Conservation (phyloP, 2,888 invertebrate species). For the Nebria salina region DNA sequence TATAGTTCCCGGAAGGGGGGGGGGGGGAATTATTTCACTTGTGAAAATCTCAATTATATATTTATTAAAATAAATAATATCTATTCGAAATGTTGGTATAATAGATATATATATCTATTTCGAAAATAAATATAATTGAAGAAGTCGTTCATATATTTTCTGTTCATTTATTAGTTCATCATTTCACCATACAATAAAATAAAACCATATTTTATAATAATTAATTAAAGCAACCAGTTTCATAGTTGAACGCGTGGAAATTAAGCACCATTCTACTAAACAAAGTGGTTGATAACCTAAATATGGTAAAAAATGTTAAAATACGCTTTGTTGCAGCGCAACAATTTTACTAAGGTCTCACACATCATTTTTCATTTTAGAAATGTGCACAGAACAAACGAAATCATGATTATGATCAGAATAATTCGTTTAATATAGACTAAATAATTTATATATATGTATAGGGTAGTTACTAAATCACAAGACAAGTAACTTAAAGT, state of each 20-base stretch:
- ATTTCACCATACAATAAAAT: constrained; percentile 44
- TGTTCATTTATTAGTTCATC: constrained; percentile 16
- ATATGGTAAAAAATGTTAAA: constrained; percentile 23
- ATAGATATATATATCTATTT: not conserved
- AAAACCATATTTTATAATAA: constrained; percentile 10
- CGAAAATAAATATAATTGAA: not conserved
- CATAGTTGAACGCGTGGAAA: constrained; percentile 19
- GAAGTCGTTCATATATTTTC: not conserved
- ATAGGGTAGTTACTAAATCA: constrained; percentile 38
- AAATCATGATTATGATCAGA: not conserved
- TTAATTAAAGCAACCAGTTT: constrained; percentile 39
- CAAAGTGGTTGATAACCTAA: constrained; percentile 8
- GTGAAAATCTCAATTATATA: not conserved
- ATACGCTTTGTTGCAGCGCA: not conserved
- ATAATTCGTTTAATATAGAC: constrained; percentile 39
- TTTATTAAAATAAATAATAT: not conserved
- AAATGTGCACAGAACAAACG: constrained; percentile 11
- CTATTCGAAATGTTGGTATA: not conserved
- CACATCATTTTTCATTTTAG: not conserved
- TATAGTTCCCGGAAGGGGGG: not conserved
- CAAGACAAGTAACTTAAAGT: constrained; percentile 41
- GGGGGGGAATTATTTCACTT: not conserved
- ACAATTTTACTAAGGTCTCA: constrained; percentile 6
- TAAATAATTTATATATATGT: constrained; percentile 42
- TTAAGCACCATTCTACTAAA: not conserved